Percentiles rank a stretch among this genome's conserved stretches.
Conservation (phyloP, 2,888 invertebrate species). For the Epiblema foenella region DNA sequence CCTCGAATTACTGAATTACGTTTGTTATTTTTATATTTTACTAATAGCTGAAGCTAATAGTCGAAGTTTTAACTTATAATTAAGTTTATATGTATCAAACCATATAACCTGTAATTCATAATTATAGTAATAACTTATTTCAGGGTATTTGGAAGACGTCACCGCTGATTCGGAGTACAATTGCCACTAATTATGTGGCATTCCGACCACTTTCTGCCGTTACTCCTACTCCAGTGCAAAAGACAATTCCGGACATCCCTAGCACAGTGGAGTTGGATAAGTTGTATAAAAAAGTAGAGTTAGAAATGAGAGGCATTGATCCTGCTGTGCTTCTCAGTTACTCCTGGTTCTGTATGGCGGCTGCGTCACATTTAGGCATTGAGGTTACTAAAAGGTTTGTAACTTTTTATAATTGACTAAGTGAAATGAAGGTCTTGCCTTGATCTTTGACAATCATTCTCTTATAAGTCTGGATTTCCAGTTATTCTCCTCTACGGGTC, state of each 20-base stretch:
- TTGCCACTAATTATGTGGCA: constrained; percentile 52
- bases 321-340: constrained; percentile 95
- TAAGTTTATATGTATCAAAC: background rate
- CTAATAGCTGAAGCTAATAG: background rate
- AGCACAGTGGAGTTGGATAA: constrained; percentile 86
- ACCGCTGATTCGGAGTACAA: constrained; percentile 56
- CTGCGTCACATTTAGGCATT: constrained; percentile 93
- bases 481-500: no score
- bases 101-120: background rate
- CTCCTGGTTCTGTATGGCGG: constrained; percentile 91
- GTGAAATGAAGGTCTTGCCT: no score
- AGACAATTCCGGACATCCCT: constrained; percentile 59
- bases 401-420: background rate
- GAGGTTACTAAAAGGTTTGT: constrained; percentile 88
- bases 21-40: constrained; percentile 5
- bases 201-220: constrained; percentile 59
- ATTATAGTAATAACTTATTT: constrained; percentile 43
- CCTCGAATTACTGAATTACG: constrained; percentile 36
- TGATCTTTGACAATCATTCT: no score
- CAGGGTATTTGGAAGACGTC: constrained; percentile 68
- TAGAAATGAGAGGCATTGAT: constrained; percentile 95
- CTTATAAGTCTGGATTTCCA: no score
- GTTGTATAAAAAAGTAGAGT: constrained; percentile 91
- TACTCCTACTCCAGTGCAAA: constrained; percentile 55
- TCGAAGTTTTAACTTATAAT: background rate